Evolutionary conservation across 2,113 vertebrate species (phyloP).

Genomic region (Sapayoa aenigma): DNA sequence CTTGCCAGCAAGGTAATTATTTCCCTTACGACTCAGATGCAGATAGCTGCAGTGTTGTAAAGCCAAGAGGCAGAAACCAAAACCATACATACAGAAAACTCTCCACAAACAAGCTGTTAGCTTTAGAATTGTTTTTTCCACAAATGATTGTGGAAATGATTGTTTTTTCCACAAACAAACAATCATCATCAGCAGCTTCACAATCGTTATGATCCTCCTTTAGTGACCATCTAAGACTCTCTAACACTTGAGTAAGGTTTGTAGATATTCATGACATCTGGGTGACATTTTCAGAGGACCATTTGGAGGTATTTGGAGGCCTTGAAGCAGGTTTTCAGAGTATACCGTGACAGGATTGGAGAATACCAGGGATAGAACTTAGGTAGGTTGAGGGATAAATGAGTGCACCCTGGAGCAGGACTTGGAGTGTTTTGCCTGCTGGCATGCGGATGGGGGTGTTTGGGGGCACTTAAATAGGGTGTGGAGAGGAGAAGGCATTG

Average conservation of each 20-base stretch:
- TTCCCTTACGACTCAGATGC: too few species aligned
- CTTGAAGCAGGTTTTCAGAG: background rate
- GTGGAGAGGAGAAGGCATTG: accelerated
- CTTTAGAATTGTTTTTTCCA: too few species aligned
- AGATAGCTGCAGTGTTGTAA: too few species aligned
- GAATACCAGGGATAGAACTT: background rate
- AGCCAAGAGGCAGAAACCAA: too few species aligned
- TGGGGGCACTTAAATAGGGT: background rate
- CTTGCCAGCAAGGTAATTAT: too few species aligned
- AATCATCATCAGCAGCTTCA: too few species aligned
- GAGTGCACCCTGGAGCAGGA: background rate
- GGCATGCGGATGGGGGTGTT: background rate
- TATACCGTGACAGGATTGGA: background rate
- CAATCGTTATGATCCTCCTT: too few species aligned
- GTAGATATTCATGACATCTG: background rate
- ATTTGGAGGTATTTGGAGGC: background rate
- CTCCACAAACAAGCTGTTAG: too few species aligned
- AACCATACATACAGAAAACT: too few species aligned
- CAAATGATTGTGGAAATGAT: too few species aligned
- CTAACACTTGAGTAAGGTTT: background rate
- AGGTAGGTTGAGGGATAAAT: background rate
- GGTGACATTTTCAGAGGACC: background rate
- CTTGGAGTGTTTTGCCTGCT: background rate
- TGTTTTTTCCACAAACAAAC: too few species aligned
- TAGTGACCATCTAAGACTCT: too few species aligned